Evolutionary conservation across 2,888 invertebrate species (phyloP).

Genomic region (Microchrysa polita): DNA sequence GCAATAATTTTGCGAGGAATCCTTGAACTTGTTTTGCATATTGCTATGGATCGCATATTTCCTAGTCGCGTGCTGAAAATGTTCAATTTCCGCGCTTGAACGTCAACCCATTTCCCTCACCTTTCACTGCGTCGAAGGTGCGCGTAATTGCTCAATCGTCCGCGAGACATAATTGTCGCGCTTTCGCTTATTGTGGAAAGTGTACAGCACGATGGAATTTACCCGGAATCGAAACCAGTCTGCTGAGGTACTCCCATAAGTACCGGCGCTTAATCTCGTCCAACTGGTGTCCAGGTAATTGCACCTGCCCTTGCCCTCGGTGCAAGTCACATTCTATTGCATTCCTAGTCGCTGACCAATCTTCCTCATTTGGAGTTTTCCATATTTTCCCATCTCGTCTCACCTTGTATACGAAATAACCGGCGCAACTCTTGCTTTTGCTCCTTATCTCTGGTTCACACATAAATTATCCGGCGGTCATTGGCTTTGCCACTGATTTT

Average conservation of each 20-base stretch:
- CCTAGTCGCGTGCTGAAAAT: neutral
- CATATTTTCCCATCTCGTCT: neutral
- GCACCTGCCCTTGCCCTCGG: constrained; percentile 12
- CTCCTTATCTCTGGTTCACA: neutral
- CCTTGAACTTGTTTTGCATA: neutral
- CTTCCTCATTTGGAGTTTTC: neutral
- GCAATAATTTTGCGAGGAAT: neutral
- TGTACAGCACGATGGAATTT: neutral
- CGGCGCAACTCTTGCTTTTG: neutral
- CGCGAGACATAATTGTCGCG: neutral
- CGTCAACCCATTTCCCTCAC: neutral
- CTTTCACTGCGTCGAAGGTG: neutral
- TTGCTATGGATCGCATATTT: neutral
- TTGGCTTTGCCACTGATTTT: neutral
- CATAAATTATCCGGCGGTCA: constrained; percentile 20
- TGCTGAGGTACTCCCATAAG: too few species aligned
- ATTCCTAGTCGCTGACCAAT: neutral
- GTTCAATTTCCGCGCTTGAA: neutral
- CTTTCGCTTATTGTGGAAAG: constrained; percentile 2
- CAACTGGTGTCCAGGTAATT: too few species aligned
- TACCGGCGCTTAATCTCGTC: too few species aligned
- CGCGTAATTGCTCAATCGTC: neutral
- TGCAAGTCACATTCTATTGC: neutral
- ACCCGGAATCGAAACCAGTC: neutral
- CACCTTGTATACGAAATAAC: neutral